phyloP scores from a whole-genome alignment of 2,797 vertebrate genomes.

The Alca torda region DNA sequence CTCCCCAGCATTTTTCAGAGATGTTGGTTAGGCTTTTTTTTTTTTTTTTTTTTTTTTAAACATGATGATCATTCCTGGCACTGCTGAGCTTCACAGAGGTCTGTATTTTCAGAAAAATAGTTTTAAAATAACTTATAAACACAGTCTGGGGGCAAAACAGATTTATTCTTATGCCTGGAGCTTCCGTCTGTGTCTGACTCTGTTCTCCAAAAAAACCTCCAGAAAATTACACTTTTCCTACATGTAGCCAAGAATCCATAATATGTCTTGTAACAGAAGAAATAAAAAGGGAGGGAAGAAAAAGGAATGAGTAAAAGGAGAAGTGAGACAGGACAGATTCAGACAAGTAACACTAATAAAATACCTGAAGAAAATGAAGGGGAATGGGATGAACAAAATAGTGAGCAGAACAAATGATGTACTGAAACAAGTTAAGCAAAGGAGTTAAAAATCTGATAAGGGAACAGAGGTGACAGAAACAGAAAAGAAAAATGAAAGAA shows the following conservation, averaged over 20 bases:
- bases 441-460: not conserved
- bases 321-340: not conserved
- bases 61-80: rapidly evolving
- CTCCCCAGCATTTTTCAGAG: not conserved
- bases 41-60: not conserved
- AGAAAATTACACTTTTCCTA: not conserved
- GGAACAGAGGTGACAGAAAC: not conserved
- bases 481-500: not conserved
- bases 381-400: not conserved
- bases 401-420: not conserved
- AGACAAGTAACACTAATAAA: not conserved
- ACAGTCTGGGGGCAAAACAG: not conserved
- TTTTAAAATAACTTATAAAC: not conserved
- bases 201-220: not conserved
- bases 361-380: not conserved
- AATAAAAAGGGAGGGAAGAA: not conserved
- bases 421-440: not conserved
- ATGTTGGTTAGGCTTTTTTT: no score
- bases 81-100: not conserved
- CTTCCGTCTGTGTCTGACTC: not conserved
- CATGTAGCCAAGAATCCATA: not conserved
- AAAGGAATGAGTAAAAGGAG: not conserved
- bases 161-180: not conserved
- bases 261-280: not conserved
- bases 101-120: not conserved